phyloP scores from a whole-genome alignment of 2,113 vertebrate species.

The Cololabis saira region DNA sequence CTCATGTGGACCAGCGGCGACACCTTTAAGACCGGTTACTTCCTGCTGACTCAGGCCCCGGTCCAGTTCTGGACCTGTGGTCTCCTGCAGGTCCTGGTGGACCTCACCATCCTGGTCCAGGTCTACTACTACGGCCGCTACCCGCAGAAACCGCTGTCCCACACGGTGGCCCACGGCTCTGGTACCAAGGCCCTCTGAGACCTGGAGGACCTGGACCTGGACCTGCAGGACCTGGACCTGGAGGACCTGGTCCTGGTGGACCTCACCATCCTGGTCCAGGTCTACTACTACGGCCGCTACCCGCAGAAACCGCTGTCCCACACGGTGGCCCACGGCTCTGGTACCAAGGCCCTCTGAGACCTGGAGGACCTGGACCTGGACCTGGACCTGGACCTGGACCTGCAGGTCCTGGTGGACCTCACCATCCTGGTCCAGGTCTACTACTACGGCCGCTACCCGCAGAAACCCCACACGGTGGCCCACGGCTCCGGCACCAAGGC shows the following conservation, averaged over 20 bases:
- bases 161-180: constrained; percentile 83
- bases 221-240: no score
- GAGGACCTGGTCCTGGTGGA: constrained; percentile 83
- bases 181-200: constrained; percentile 93
- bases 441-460: constrained; percentile 88
- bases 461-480: constrained; percentile 87
- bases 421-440: constrained; percentile 94
- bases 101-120: constrained; percentile 92
- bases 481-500: constrained; percentile 92
- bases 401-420: constrained; percentile 86
- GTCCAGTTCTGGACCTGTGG: constrained; percentile 96
- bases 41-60: constrained; percentile 92
- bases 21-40: constrained; percentile 97
- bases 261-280: constrained; percentile 91
- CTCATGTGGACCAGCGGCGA: constrained; percentile 98
- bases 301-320: constrained; percentile 90
- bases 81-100: constrained; percentile 93
- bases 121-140: constrained; percentile 90
- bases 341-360: constrained; percentile 92
- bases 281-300: constrained; percentile 89
- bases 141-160: constrained; percentile 88
- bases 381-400: no score
- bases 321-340: constrained; percentile 82
- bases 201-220: no score
- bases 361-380: no score